Conservation (phyloP, 2,113 vertebrate genomes). For the Beaufortia kweichowensis region DNA sequence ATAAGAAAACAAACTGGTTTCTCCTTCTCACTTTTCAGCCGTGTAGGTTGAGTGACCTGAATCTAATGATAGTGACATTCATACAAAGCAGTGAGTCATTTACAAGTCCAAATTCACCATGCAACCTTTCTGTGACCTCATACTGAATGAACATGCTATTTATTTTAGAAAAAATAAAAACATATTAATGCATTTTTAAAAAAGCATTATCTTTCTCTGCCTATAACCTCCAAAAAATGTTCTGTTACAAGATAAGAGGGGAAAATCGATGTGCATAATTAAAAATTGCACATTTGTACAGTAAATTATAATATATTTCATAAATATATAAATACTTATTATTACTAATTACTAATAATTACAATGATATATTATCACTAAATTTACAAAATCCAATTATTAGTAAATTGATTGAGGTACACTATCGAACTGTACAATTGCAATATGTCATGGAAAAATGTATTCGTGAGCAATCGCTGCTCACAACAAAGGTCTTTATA, state of each 20-base stretch:
- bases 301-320: too few relatives aligned
- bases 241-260: too few relatives aligned
- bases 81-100: not conserved
- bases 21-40: constrained; percentile 23
- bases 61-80: not conserved
- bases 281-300: too few relatives aligned
- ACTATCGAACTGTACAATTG: too few relatives aligned
- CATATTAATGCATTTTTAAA: not conserved
- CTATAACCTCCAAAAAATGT: too few relatives aligned
- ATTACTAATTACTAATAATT: too few relatives aligned
- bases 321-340: too few relatives aligned
- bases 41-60: constrained; percentile 46
- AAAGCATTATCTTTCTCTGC: not conserved
- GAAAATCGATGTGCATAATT: too few relatives aligned
- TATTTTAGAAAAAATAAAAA: not conserved
- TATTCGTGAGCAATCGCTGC: not conserved
- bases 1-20: constrained; percentile 23
- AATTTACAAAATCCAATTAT: too few relatives aligned
- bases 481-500: not conserved
- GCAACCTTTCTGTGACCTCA: not conserved
- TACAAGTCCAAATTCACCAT: constrained; percentile 3
- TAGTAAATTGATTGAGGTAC: too few relatives aligned
- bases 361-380: too few relatives aligned
- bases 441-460: too few relatives aligned
- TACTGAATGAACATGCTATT: not conserved